Percentiles rank a stretch among this genome's conserved stretches.
Evolutionary conservation across 2,888 invertebrate species (phyloP).

Genomic region (Erebia ligea): DNA sequence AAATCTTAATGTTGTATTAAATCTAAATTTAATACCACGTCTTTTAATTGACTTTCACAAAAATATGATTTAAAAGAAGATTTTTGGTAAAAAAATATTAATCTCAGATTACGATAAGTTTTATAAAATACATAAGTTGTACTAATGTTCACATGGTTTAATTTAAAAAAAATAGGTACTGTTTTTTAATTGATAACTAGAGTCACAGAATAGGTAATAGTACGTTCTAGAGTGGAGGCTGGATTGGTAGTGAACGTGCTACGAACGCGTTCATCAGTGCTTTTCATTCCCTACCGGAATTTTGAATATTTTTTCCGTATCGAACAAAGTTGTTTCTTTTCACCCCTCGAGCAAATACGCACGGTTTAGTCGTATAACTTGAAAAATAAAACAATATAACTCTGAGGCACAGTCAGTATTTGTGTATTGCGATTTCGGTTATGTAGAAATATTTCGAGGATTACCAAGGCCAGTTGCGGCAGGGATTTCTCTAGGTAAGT

Average conservation of each 20-base stretch:
- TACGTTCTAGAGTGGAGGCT: background rate
- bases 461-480: constrained; percentile 2
- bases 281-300: constrained; percentile 31
- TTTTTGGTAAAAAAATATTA: no score
- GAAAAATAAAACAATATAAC: constrained; percentile 1
- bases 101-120: no score
- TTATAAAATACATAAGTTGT: no score
- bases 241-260: constrained; percentile 28
- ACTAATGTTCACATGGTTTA: no score
- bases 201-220: no score
- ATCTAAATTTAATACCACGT: no score
- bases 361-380: background rate
- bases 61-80: no score
- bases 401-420: constrained; percentile 1
- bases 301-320: constrained; percentile 34
- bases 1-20: no score
- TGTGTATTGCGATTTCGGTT: constrained; percentile 15
- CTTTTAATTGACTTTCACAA: no score
- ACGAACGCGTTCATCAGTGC: constrained; percentile 31
- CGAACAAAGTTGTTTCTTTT: constrained; percentile 32
- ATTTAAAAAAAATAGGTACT: no score
- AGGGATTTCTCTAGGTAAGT: background rate
- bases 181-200: background rate
- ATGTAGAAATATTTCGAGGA: constrained; percentile 5
- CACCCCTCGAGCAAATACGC: constrained; percentile 6